phyloP scores from a whole-genome alignment of 1,140 invertebrate species.

The Aphelenchoides besseyi region DNA sequence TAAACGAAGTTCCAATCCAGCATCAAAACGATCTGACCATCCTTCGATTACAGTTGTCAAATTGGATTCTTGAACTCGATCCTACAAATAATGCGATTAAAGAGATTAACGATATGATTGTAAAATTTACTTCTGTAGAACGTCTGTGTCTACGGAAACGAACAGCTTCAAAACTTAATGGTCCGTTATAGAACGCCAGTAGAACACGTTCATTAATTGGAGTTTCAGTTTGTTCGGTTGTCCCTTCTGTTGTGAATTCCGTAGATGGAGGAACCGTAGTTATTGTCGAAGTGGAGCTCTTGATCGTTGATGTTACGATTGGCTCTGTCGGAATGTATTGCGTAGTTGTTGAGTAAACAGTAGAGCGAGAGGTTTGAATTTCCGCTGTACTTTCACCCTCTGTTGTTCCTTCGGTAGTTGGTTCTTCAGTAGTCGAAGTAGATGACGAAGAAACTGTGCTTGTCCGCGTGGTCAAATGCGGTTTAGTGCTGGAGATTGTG shows the following conservation, averaged over 20 bases:
- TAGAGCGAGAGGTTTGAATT: not conserved
- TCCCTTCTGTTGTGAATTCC: not conserved
- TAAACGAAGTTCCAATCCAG: not conserved
- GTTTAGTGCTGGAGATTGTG: no score
- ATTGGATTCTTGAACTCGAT: not conserved
- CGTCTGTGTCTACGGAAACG: not conserved
- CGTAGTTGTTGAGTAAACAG: not conserved
- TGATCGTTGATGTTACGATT: not conserved
- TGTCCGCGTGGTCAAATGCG: not conserved
- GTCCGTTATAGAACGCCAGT: conserved; percentile 10
- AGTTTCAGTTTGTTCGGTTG: not conserved
- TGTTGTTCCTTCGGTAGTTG: not conserved
- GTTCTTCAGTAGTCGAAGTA: not conserved
- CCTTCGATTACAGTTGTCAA: not conserved
- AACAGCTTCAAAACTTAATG: not conserved
- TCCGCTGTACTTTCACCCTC: not conserved
- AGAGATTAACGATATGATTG: not conserved
- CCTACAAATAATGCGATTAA: not conserved
- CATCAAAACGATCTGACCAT: conserved; percentile 12
- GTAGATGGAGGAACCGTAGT: not conserved
- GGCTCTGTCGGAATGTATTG: not conserved
- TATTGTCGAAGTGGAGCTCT: not conserved
- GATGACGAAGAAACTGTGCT: not conserved
- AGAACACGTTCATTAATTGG: conserved; percentile 3
- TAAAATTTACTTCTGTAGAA: not conserved